A percentile compares a stretch with the other conserved stretches of the same genome.
phyloP scores from a whole-genome alignment of 2,888 invertebrate genomes.

The Scelioninae gen. 2 region DNA sequence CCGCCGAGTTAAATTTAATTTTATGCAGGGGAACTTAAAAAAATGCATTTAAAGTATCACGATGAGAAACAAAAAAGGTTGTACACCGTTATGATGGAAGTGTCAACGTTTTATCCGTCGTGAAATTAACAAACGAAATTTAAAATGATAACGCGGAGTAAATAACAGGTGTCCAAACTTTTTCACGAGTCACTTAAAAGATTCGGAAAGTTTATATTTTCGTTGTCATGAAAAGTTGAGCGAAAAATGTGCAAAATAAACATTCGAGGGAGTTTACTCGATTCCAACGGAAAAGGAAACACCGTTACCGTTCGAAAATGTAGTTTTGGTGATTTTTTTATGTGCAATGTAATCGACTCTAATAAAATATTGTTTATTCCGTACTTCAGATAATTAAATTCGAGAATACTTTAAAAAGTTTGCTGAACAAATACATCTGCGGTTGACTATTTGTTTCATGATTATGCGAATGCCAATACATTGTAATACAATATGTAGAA shows the following conservation, averaged over 20 bases:
- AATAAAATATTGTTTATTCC: too few species aligned
- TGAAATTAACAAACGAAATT: slow-evolving; percentile 16
- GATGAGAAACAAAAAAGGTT: neutral
- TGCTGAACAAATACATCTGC: too few species aligned
- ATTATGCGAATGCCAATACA: too few species aligned
- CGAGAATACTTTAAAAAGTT: too few species aligned
- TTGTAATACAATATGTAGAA: too few species aligned
- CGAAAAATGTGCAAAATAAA: neutral
- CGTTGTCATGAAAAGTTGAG: neutral
- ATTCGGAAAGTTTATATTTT: neutral
- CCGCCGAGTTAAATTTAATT: slow-evolving; percentile 27
- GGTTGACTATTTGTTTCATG: too few species aligned
- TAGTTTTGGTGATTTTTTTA: too few species aligned
- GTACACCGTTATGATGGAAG: neutral
- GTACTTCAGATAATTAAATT: too few species aligned
- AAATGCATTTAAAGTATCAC: slow-evolving; percentile 1
- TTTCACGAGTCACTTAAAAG: neutral
- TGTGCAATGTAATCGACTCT: too few species aligned
- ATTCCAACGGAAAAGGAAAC: neutral
- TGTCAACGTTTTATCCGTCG: neutral
- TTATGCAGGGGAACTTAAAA: slow-evolving; percentile 26
- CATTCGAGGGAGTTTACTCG: neutral
- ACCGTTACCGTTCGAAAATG: slow-evolving; percentile 2
- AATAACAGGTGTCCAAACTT: neutral
- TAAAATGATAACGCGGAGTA: neutral